A percentile compares a stretch with the other conserved stretches of the same genome.
phyloP scores from a whole-genome alignment of 2,888 invertebrate species.

The Sinelater perroti region DNA sequence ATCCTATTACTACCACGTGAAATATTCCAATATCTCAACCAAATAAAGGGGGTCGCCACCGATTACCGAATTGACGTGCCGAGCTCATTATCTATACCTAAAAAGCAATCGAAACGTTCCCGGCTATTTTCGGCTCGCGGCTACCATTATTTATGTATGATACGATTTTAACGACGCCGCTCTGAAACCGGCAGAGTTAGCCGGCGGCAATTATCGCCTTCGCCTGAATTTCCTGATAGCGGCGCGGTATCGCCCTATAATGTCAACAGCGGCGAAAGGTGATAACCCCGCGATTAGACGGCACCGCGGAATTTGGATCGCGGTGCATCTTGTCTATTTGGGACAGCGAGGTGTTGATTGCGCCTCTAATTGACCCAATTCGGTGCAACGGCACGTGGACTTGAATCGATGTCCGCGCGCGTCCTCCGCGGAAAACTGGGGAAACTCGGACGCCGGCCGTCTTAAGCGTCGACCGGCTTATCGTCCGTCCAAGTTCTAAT shows the following conservation, averaged over 20 bases:
- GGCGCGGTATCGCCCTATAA: not conserved
- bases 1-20: too few relatives aligned
- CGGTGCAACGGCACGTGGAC: slow-evolving; percentile 10
- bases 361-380: slow-evolving; percentile 19
- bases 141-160: slow-evolving; percentile 6
- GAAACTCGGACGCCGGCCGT: too few relatives aligned
- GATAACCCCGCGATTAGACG: slow-evolving; percentile 3
- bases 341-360: slow-evolving; percentile 22
- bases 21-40: not conserved
- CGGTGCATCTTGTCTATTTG: slow-evolving; percentile 1
- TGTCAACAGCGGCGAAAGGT: slow-evolving; percentile 9
- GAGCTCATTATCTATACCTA: slow-evolving; percentile 1
- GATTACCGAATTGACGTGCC: slow-evolving; percentile 7
- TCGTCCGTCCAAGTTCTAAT: too few relatives aligned
- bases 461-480: too few relatives aligned
- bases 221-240: not conserved
- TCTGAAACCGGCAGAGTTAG: too few relatives aligned
- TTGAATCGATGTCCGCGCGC: slow-evolving; percentile 1
- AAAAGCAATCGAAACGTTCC: not conserved
- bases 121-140: slow-evolving; percentile 1
- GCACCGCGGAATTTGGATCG: not conserved
- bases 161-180: not conserved
- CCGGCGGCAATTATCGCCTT: not conserved
- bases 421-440: too few relatives aligned
- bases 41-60: slow-evolving; percentile 1